Base-by-base conservation (phyloP, 2,113 vertebrate species). In the Semnopithecus entellus region DNA sequence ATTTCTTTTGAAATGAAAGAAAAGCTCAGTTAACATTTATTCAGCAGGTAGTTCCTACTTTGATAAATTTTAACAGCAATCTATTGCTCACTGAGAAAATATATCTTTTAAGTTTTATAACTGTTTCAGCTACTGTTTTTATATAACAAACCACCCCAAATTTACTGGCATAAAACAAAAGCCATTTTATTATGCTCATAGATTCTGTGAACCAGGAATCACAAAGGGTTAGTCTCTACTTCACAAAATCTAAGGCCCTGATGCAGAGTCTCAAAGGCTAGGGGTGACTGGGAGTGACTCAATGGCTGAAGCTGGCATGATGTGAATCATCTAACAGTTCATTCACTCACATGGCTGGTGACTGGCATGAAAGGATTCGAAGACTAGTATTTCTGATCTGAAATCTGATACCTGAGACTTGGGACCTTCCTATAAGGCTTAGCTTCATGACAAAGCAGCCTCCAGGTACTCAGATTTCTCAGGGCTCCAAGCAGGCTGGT, bases 21-120 rank as follows among this genome's bases (percentile, higher is more conserved):
- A 94, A 94, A 91, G 79, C 27, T 73, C 50, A 66, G 43, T 50
- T 76, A 94, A 93, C 43, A 66, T 97, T 88, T 95, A 88, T 89
- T 95, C 23, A 84, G 22, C 40, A 97, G 57, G 45, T 61, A 70
- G 4, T 83, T 97, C 23, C 75, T 45, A 75, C n/a, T 72, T 22
- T 73, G 73, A 88, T 45, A 16, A 93, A 66, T 87, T 95, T 96
- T 40, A 92, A 70, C 43, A 95, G 59, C 59, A 76, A 88, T 85
- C 80, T 76, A 6, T 88, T 96, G 81, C 86, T 88, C 91, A 83
- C 78, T 85, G 43, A 83, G 52, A 89, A 93, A 92, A 75, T 85
- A 27, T 32, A 88, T 82, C 73, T 57, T 92, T 90, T 32, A 86
- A 68, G 57, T 80, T 91, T 94, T 79, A 68, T 52, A 92, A 94